phyloP scores from a whole-genome alignment of 2,888 invertebrate species.

The Drosophila yooni region DNA sequence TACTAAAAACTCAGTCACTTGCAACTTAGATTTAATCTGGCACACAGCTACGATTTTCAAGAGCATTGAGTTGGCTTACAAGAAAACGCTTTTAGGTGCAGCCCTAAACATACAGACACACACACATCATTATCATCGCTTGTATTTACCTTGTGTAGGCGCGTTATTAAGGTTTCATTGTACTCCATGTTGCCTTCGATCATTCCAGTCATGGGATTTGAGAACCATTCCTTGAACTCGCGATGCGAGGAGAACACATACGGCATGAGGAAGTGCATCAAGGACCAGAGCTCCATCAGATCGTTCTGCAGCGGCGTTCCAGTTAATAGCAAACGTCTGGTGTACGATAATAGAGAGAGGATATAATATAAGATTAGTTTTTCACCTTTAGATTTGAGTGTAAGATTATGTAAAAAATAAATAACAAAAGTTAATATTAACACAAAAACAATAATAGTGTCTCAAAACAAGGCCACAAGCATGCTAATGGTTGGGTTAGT shows the following conservation, averaged over 20 bases:
- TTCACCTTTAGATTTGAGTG: neutral
- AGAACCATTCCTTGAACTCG: constrained; percentile 99
- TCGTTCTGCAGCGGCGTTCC: constrained; percentile 98
- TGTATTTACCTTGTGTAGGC: constrained; percentile 92
- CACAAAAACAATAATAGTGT: constrained; percentile 39
- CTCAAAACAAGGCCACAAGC: constrained; percentile 78
- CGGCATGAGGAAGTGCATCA: constrained; percentile 99
- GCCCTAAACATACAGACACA: neutral
- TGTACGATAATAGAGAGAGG: neutral
- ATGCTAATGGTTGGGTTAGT: constrained; percentile 55
- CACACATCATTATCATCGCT: constrained; percentile 41
- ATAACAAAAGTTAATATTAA: neutral
- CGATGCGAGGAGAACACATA: constrained; percentile 97
- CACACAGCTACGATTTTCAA: constrained; percentile 76
- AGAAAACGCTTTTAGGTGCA: constrained; percentile 77
- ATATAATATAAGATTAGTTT: neutral
- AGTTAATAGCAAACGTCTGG: constrained; percentile 93
- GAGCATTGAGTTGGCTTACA: constrained; percentile 52
- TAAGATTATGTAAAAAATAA: neutral
- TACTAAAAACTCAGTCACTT: constrained; percentile 45
- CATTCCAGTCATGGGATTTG: constrained; percentile 98
- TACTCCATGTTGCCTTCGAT: constrained; percentile 96
- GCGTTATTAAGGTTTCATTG: constrained; percentile 94
- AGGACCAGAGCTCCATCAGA: constrained; percentile 98
- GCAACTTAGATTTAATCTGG: constrained; percentile 63